These are phyloP conservation scores for Metallyticus violacea DNA, from an alignment of 2,888 invertebrate genomes.

Conservation along the genomic window DNA sequence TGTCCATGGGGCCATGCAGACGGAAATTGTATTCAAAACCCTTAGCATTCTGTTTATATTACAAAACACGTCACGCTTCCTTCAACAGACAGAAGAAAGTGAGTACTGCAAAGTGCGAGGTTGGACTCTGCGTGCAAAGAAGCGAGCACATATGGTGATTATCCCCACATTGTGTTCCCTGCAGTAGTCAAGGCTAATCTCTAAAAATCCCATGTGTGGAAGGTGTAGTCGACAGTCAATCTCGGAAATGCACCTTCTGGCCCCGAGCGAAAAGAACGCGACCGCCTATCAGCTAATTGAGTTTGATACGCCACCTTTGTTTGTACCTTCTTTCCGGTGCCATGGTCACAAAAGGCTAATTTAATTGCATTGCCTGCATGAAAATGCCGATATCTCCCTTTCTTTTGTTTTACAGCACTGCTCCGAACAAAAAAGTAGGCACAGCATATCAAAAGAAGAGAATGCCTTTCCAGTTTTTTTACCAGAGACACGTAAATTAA, in stretches of 20 bases:
- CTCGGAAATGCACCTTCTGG: constrained; percentile 15
- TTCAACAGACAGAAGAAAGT: too few relatives aligned
- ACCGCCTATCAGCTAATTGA: constrained; percentile 14
- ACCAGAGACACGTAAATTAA: not conserved
- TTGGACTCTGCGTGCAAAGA: too few relatives aligned
- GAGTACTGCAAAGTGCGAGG: too few relatives aligned
- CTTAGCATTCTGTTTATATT: too few relatives aligned
- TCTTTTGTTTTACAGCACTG: not conserved
- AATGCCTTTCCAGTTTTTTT: not conserved
- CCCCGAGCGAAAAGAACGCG: constrained; percentile 1
- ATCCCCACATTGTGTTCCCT: not conserved
- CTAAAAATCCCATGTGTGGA: constrained; percentile 1
- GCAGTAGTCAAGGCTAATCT: not conserved
- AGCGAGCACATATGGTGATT: not conserved
- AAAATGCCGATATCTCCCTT: not conserved
- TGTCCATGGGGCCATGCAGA: too few relatives aligned
- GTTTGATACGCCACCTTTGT: not conserved
- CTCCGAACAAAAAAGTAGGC: too few relatives aligned
- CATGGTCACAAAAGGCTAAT: constrained; percentile 6
- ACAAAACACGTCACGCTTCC: too few relatives aligned
- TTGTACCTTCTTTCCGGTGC: not conserved
- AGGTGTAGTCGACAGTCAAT: constrained; percentile 4
- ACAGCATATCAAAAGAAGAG: too few relatives aligned
- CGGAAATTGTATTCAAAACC: too few relatives aligned
- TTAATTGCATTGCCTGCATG: not conserved